phyloP scores from a whole-genome alignment of 2,888 invertebrate genomes.

The Cacoxenus indagator region DNA sequence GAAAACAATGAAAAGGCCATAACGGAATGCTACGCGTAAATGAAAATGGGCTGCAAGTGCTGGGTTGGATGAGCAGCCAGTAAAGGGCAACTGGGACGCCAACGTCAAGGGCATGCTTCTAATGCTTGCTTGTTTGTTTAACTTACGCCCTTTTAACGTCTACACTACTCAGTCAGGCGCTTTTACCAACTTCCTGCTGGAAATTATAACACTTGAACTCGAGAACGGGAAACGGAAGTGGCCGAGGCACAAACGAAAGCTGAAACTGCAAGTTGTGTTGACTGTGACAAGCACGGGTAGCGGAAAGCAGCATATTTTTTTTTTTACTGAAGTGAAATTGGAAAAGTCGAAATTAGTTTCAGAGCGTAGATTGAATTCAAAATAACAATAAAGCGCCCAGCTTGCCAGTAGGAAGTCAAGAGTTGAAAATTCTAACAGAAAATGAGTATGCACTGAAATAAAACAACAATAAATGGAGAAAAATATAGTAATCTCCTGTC shows the following conservation, averaged over 20 bases:
- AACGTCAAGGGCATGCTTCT: background rate
- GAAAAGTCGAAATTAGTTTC: slow-evolving; percentile 13
- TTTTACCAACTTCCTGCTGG: background rate
- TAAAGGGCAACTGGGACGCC: background rate
- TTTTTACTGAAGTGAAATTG: background rate
- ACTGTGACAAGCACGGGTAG: background rate
- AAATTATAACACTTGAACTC: slow-evolving; percentile 1
- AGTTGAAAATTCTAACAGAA: background rate
- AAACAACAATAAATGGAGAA: background rate
- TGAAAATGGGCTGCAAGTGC: slow-evolving; percentile 34
- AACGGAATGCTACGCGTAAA: slow-evolving; percentile 50
- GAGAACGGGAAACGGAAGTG: background rate
- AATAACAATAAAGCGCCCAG: background rate
- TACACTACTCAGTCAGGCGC: background rate
- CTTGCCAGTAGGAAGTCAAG: background rate
- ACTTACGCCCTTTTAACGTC: background rate
- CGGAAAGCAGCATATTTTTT: background rate
- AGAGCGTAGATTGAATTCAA: slow-evolving; percentile 2
- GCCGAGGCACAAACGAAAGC: background rate
- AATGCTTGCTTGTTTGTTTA: slow-evolving; percentile 6
- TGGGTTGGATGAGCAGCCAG: background rate
- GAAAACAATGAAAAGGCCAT: slow-evolving; percentile 51
- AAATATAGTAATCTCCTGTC: no score
- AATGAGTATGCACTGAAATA: background rate
- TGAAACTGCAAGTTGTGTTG: background rate